Evolutionary conservation across 2,113 vertebrate species (phyloP).

Genomic region (Micronisus gabar): DNA sequence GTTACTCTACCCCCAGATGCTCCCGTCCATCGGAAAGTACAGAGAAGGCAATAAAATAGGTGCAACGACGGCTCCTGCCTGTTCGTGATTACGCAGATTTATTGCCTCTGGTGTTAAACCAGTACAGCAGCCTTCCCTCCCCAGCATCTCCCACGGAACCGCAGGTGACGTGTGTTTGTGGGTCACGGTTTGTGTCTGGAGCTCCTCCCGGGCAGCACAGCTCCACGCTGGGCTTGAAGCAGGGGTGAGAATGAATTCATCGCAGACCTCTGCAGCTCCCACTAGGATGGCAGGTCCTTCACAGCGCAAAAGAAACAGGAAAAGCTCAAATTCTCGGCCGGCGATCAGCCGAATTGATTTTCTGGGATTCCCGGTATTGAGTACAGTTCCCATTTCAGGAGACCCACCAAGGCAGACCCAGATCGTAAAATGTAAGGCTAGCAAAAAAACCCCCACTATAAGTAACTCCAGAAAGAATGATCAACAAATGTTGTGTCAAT

Average conservation of each 20-base stretch:
- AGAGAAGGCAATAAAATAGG: not conserved
- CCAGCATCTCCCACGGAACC: not conserved
- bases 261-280: not conserved
- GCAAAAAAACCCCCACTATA: not conserved
- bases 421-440: not conserved
- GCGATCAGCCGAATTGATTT: not conserved
- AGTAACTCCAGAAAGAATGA: not conserved
- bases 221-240: not conserved
- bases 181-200: not conserved
- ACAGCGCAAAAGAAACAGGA: not conserved
- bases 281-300: not conserved
- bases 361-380: not conserved
- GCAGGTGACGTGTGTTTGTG: rapidly evolving
- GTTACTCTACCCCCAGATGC: too few species aligned
- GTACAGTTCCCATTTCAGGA: not conserved
- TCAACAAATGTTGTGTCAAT: not conserved
- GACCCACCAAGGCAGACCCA: not conserved
- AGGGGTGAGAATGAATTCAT: not conserved
- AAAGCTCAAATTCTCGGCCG: not conserved
- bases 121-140: not conserved
- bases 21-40: not conserved
- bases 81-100: too few species aligned
- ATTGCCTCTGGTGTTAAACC: not conserved
- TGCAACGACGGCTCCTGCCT: not conserved
- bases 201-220: not conserved